phyloP scores from a whole-genome alignment of 2,113 vertebrate genomes.

The Takifugu flavidus region DNA sequence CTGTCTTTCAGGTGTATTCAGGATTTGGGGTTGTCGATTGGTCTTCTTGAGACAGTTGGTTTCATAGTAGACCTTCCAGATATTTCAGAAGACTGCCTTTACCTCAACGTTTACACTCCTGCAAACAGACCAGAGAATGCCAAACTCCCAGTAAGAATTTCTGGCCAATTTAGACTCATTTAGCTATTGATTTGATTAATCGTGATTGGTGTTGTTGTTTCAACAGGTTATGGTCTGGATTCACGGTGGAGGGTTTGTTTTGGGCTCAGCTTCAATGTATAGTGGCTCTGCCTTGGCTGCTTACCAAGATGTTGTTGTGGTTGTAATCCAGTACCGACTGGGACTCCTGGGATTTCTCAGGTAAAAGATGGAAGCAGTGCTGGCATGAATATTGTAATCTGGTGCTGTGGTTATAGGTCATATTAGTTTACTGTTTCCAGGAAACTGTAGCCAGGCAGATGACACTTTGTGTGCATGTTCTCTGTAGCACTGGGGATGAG shows the following conservation, averaged over 20 bases:
- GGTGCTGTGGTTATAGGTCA: background rate
- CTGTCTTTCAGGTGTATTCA: conserved; percentile 68
- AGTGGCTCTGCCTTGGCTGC: conserved; percentile 82
- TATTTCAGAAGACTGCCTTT: conserved; percentile 76
- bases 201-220: conserved; percentile 2
- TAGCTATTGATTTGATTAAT: background rate
- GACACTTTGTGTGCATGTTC: conserved; percentile 1
- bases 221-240: conserved; percentile 86
- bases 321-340: conserved; percentile 83
- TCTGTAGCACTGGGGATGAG: conserved; percentile 83
- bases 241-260: conserved; percentile 76
- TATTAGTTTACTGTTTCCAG: too few relatives aligned
- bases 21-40: fast-evolving
- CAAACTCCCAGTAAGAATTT: conserved; percentile 70
- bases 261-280: conserved; percentile 67
- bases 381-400: background rate
- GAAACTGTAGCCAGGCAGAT: background rate
- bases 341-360: conserved; percentile 82
- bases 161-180: background rate
- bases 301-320: conserved; percentile 81
- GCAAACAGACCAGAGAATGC: conserved; percentile 48
- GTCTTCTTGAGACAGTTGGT: background rate
- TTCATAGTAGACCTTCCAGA: conserved; percentile 6
- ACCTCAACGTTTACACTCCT: conserved; percentile 75
- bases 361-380: conserved; percentile 47